phyloP scores from a whole-genome alignment of 2,113 vertebrate species.

The Dendropsophus ebraccatus region DNA sequence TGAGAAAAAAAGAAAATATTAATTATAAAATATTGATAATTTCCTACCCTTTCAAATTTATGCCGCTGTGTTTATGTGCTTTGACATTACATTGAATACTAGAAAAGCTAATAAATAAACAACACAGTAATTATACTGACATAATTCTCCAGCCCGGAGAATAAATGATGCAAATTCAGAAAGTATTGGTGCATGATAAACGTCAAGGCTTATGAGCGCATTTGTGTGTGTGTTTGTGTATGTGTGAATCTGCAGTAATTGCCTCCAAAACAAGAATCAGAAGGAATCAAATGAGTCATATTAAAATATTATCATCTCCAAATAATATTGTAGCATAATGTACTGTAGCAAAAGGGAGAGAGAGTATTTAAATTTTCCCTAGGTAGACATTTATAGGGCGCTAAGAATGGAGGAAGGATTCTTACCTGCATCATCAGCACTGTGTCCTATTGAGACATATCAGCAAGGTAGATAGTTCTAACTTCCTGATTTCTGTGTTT shows the following conservation, averaged over 20 bases:
- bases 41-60: conserved; percentile 67
- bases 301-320: too few species aligned
- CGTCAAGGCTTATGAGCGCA: conserved; percentile 31
- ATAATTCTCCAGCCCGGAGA: conserved; percentile 28
- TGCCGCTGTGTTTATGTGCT: conserved; percentile 60
- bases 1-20: conserved; percentile 76
- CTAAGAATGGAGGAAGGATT: too few species aligned
- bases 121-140: conserved; percentile 30
- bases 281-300: conserved; percentile 5
- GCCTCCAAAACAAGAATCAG: background rate
- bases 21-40: conserved; percentile 76
- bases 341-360: background rate
- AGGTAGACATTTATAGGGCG: too few species aligned
- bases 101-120: conserved; percentile 57
- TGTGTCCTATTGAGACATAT: too few species aligned
- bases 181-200: conserved; percentile 42
- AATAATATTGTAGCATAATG: background rate
- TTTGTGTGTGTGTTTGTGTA: background rate
- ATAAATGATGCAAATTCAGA: conserved; percentile 61
- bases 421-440: too few species aligned
- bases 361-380: background rate
- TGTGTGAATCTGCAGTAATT: conserved; percentile 42
- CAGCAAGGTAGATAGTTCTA: too few species aligned
- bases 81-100: conserved; percentile 61
- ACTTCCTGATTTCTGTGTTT: too few species aligned